Percentiles rank a stretch among this genome's conserved stretches.
Conservation (phyloP, 2,888 invertebrate species). For the Periphyllus acericola region DNA sequence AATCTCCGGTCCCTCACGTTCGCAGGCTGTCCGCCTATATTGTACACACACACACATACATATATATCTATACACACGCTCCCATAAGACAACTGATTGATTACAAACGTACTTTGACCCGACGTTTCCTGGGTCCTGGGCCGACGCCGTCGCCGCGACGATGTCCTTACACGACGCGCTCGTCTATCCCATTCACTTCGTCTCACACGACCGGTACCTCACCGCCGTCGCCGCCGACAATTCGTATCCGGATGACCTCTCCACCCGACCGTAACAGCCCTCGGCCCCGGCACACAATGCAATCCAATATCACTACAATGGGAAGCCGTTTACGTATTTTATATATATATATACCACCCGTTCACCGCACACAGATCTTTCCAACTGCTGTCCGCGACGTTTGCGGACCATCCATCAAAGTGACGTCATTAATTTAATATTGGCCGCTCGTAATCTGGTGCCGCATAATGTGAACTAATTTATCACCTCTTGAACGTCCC, state of each 20-base stretch:
- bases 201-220: neutral
- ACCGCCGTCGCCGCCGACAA: neutral
- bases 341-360: neutral
- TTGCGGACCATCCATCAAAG: constrained; percentile 42
- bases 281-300: constrained; percentile 15
- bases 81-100: constrained; percentile 25
- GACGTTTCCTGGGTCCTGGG: neutral
- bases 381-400: constrained; percentile 27
- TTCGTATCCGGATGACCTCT: constrained; percentile 11
- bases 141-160: neutral
- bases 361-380: neutral
- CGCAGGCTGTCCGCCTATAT: neutral
- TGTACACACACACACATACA: too few species aligned
- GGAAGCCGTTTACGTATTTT: neutral
- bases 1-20: constrained; percentile 5
- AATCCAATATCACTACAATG: constrained; percentile 40
- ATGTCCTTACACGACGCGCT: neutral
- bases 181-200: too few species aligned
- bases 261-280: neutral
- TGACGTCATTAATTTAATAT: constrained; percentile 45
- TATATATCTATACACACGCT: neutral
- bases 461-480: constrained; percentile 34
- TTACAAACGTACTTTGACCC: constrained; percentile 34
- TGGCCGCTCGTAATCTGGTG: constrained; percentile 26
- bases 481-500: constrained; percentile 4